Evolutionary conservation across 2,113 vertebrate species (phyloP).

Genomic region (Sorex araneus): DNA sequence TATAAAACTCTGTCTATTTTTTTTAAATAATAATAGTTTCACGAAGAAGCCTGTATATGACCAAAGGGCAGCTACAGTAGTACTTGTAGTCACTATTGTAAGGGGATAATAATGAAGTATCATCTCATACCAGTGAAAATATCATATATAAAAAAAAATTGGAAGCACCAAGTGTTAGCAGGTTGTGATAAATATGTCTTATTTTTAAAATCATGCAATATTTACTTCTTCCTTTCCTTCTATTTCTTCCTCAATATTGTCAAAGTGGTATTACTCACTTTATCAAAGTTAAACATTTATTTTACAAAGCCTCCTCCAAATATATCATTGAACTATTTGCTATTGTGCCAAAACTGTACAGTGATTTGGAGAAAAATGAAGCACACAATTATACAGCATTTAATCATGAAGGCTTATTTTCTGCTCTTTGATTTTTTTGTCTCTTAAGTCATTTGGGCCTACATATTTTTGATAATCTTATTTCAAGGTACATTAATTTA

Average conservation of each 20-base stretch:
- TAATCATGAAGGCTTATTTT: slow-evolving; percentile 41
- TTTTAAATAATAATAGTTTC: too few relatives aligned
- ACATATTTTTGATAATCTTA: slow-evolving; percentile 42
- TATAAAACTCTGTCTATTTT: too few relatives aligned
- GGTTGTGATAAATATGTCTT: too few relatives aligned
- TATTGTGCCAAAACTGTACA: not conserved
- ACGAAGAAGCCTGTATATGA: too few relatives aligned
- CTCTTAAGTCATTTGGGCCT: not conserved
- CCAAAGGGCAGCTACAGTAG: too few relatives aligned
- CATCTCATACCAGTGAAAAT: too few relatives aligned
- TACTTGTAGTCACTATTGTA: too few relatives aligned
- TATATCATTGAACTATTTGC: not conserved
- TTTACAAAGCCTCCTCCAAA: not conserved
- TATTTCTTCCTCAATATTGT: not conserved
- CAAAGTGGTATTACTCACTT: not conserved
- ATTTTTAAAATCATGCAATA: not conserved
- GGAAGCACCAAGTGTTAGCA: too few relatives aligned
- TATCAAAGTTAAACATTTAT: not conserved
- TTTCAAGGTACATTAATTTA: slow-evolving; percentile 55
- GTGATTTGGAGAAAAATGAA: not conserved
- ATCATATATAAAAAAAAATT: too few relatives aligned
- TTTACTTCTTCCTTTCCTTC: not conserved
- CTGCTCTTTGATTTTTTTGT: not conserved
- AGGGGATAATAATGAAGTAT: too few relatives aligned
- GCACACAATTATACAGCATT: not conserved